Conservation (phyloP, 2,797 vertebrate genomes). For the Orientallactaga sibirica region DNA sequence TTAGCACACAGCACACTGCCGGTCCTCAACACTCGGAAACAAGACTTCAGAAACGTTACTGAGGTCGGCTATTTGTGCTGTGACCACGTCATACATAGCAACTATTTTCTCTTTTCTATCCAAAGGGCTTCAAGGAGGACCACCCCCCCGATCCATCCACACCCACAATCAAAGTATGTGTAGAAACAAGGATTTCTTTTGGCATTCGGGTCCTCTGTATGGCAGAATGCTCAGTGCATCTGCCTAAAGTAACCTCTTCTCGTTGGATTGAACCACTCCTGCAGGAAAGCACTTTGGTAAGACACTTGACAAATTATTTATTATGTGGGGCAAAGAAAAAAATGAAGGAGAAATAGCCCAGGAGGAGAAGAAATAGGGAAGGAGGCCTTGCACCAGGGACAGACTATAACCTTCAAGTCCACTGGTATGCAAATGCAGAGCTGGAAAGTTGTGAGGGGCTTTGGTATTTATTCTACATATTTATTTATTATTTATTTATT, state of each 20-base stretch:
- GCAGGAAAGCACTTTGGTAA: background rate
- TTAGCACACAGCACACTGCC: background rate
- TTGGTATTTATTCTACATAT: no score
- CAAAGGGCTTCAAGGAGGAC: background rate
- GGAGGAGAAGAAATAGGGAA: background rate
- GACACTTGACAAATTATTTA: background rate
- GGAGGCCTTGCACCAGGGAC: background rate
- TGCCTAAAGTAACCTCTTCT: background rate
- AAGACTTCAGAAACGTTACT: no score
- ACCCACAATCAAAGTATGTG: background rate
- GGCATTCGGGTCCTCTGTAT: background rate
- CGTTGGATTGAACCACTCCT: background rate
- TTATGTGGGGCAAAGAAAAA: background rate
- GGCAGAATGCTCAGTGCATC: accelerated
- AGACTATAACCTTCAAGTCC: background rate
- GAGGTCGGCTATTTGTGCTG: background rate
- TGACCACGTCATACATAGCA: accelerated
- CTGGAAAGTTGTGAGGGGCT: background rate
- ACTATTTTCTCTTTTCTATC: background rate
- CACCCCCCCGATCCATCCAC: background rate
- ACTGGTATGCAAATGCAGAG: accelerated
- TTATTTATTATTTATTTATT: no score
- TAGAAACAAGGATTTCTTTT: background rate
- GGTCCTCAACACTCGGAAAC: background rate
- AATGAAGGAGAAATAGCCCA: background rate